Base-by-base conservation (phyloP, 2,888 invertebrate species). In the Tenthredo distinguenda region DNA sequence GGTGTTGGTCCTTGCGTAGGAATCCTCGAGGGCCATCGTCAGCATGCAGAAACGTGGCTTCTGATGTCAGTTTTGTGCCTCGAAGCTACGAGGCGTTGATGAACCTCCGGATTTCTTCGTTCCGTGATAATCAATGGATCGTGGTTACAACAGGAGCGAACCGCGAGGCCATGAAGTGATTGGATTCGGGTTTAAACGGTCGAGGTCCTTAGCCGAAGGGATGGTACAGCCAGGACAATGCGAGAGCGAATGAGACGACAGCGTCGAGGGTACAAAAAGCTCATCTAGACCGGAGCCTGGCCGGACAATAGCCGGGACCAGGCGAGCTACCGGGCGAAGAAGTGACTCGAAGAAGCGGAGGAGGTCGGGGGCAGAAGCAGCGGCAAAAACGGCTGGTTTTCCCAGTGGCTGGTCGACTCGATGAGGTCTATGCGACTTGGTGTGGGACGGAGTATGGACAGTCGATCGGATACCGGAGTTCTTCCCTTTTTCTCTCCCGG, bases 111-210 rank as follows among this genome's bases (percentile, higher is more conserved):
- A 62, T 37, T 37, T n/a, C 37, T 72, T 10, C 37, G 21, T 72
- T 72, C 40, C 72, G 6, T 72, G n/a, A 43, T 72, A 21, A 72
- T 72, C 72, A 21, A 15, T 43, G 72, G 21, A 31, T 21, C 43
- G 26, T 26, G 62, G 26, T 62, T 26, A 26, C 62, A 12, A 26
- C 62, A 62, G 15, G 15, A 47, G 47, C 15, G 47, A 47, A 47
- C 47, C 12, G 58, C 7, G 47, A 47, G 15, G 77, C 50, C 12
- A 4, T 47, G 21, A 34, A 50, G 37, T 77, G 55, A 77, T 77
- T 77, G 31, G 77, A 50, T 77, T 77, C 77, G 77, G 77, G 26
- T 77, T 77, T 77, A 77, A 77, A 77, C 77, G 77, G 50, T 76
- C 50, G 12, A 26, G 77, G 26, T 55, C 15, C 31, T 18, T 15